These are phyloP conservation scores for Xenus cinereus DNA, from an alignment of 2,113 vertebrate species.

Conservation along the genomic window DNA sequence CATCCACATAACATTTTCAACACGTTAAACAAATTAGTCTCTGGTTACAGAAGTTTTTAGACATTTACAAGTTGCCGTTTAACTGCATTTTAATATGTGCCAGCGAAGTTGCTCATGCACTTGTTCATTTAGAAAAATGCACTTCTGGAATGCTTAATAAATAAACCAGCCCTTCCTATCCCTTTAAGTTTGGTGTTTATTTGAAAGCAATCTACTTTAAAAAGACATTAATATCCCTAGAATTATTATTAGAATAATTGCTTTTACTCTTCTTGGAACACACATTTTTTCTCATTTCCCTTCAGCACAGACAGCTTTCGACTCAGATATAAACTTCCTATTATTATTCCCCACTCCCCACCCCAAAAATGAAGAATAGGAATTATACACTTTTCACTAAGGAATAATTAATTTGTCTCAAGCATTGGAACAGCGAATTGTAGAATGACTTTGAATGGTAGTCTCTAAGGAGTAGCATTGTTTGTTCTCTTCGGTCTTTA, in stretches of 20 bases:
- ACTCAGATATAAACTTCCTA: constrained; percentile 87
- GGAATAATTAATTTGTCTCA: constrained; percentile 99
- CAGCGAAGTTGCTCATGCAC: constrained; percentile 68
- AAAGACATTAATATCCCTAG: constrained; percentile 88
- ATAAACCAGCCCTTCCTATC: constrained; percentile 75
- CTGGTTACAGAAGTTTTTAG: constrained; percentile 82
- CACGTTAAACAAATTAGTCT: constrained; percentile 84
- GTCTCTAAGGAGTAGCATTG: constrained; percentile 95
- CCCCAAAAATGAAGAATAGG: constrained; percentile 83
- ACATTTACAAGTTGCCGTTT: constrained; percentile 81
- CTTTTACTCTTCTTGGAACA: constrained; percentile 84
- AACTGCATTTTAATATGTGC: constrained; percentile 80
- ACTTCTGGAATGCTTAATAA: constrained; percentile 80
- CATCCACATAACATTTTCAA: constrained; percentile 81
- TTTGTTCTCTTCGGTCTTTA: constrained; percentile 94
- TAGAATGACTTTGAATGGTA: constrained; percentile 92
- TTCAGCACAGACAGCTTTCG: constrained; percentile 86
- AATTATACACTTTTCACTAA: constrained; percentile 94
- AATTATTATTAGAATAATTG: constrained; percentile 97
- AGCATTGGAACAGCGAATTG: constrained; percentile 97
- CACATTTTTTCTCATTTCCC: constrained; percentile 90
- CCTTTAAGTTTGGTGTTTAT: constrained; percentile 82
- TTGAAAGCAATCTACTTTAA: constrained; percentile 90
- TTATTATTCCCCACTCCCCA: constrained; percentile 82
- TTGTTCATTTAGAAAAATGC: constrained; percentile 78